Conservation (phyloP, 2,888 invertebrate species). For the Drosophila ochracea region DNA sequence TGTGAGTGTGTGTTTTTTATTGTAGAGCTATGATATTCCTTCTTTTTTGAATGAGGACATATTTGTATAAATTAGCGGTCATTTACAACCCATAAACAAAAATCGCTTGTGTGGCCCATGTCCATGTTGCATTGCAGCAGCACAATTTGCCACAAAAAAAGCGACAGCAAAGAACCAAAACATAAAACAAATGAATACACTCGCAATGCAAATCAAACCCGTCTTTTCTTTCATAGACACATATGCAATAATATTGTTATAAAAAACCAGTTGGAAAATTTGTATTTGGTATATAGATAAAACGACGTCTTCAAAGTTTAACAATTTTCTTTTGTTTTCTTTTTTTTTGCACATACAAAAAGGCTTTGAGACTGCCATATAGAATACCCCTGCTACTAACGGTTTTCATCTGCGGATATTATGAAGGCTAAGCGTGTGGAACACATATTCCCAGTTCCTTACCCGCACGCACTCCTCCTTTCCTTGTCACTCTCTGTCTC, state of each 20-base stretch:
- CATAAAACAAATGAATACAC: slow-evolving; percentile 3
- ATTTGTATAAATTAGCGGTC: not conserved
- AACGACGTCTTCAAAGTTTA: slow-evolving; percentile 36
- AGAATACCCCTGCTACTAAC: slow-evolving; percentile 53
- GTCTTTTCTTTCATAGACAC: slow-evolving; percentile 16
- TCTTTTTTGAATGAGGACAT: not conserved
- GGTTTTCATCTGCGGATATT: slow-evolving; percentile 43
- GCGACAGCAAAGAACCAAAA: slow-evolving; percentile 2
- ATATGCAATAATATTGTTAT: slow-evolving; percentile 26
- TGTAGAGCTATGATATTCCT: slow-evolving; percentile 1
- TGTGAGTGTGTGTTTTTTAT: not conserved
- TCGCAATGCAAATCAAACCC: slow-evolving; percentile 21
- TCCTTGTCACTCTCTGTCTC: slow-evolving; percentile 8
- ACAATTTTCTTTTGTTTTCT: slow-evolving; percentile 17
- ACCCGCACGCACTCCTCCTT: slow-evolving; percentile 1
- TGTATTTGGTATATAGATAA: slow-evolving; percentile 34
- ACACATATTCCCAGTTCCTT: not conserved
- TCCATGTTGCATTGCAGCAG: slow-evolving; percentile 10
- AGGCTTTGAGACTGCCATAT: slow-evolving; percentile 37
- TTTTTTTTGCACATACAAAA: slow-evolving; percentile 22
- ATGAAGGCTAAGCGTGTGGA: slow-evolving; percentile 51
- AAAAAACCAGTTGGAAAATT: slow-evolving; percentile 35
- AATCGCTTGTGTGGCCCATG: not conserved
- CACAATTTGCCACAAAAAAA: slow-evolving; percentile 22
- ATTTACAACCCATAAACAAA: slow-evolving; percentile 1